Percentiles rank a stretch among this genome's conserved stretches.
These are phyloP conservation scores for Dryobotodes eremita DNA, from an alignment of 2,888 invertebrate genomes.

Conservation along the genomic window DNA sequence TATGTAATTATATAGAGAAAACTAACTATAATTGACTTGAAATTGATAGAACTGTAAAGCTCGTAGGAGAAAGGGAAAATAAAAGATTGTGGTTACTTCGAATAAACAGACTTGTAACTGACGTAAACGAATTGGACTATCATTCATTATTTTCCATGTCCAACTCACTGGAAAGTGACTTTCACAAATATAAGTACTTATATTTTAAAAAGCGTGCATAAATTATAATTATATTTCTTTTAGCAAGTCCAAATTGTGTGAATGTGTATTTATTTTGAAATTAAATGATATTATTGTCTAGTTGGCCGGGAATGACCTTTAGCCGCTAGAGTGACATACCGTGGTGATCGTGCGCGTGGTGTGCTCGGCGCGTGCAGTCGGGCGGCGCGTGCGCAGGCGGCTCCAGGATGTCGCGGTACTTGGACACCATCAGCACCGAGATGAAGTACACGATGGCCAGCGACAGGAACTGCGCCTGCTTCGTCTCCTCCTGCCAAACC, in stretches of 20 bases:
- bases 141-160: neutral
- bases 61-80: conserved; percentile 1
- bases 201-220: conserved; percentile 65
- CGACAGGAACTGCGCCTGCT: conserved; percentile 99
- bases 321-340: conserved; percentile 73
- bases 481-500: conserved; percentile 97
- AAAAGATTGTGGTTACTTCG: neutral
- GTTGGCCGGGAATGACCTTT: neutral
- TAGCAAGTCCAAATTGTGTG: conserved; percentile 39
- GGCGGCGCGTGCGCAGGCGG: conserved; percentile 93
- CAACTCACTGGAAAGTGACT: neutral
- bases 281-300: neutral
- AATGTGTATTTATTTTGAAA: conserved; percentile 26
- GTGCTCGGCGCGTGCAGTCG: conserved; percentile 81
- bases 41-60: conserved; percentile 12
- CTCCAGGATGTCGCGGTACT: conserved; percentile 99
- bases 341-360: conserved; percentile 87
- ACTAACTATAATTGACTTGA: neutral
- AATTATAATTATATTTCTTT: conserved; percentile 46
- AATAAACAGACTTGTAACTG: neutral
- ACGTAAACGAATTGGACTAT: conserved; percentile 3
- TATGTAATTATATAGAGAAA: neutral
- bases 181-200: conserved; percentile 33
- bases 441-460: conserved; percentile 99
- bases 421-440: conserved; percentile 99